Evolutionary conservation across 2,797 vertebrate genomes (phyloP).

Genomic region (Catostomus latipinnis): DNA sequence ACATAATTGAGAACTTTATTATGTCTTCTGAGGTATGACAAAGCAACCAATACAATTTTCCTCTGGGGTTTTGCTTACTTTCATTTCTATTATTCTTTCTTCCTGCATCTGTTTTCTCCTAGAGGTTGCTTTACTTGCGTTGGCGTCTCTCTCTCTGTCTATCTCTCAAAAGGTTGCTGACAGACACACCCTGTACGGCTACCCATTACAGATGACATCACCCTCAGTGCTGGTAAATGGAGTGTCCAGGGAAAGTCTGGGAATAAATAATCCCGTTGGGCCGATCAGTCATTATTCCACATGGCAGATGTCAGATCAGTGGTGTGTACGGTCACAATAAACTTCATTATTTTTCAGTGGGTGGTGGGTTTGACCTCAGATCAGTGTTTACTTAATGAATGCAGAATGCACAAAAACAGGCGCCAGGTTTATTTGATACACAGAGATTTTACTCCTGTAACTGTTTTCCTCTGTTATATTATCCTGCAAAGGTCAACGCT

Average conservation of each 20-base stretch:
- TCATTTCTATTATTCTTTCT: too few species aligned
- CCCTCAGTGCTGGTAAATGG: conserved; percentile 4
- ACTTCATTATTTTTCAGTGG: conserved; percentile 8
- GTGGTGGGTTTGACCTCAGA: conserved; percentile 3
- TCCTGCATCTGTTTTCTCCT: too few species aligned
- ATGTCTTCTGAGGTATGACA: too few species aligned
- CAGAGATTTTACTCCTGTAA: not conserved
- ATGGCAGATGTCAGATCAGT: conserved; percentile 1
- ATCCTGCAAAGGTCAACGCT: not conserved
- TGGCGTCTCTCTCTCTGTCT: not conserved
- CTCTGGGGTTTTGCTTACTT: too few species aligned
- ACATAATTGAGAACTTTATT: too few species aligned
- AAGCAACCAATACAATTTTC: too few species aligned
- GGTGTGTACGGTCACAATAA: conserved; percentile 11
- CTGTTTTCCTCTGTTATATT: not conserved
- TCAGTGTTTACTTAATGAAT: not conserved
- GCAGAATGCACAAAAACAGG: not conserved
- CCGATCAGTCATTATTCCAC: not conserved
- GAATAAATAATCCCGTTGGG: conserved; percentile 7
- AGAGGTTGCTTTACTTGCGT: not conserved
- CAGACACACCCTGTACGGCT: not conserved
- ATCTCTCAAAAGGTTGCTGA: not conserved
- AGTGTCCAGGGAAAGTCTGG: not conserved
- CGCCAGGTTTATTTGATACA: not conserved
- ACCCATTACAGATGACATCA: conserved; percentile 3